Conservation (phyloP, 2,797 vertebrate species). For the Petrocephalus sullivani region DNA sequence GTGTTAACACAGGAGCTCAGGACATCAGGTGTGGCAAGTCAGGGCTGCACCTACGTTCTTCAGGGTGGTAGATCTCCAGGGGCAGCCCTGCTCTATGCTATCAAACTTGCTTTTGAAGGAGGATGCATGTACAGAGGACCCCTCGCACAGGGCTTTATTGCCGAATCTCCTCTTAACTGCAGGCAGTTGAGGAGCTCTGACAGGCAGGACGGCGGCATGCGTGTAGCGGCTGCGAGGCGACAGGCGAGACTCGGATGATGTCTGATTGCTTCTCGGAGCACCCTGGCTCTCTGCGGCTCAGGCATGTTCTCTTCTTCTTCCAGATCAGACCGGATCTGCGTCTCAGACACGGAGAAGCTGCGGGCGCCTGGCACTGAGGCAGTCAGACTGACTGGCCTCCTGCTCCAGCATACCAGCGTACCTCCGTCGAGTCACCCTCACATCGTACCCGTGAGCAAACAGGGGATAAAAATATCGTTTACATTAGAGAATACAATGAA, state of each 20-base stretch:
- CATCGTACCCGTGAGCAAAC: background rate
- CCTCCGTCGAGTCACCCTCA: background rate
- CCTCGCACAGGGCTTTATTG: background rate
- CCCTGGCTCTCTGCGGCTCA: background rate
- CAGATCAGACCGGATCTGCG: background rate
- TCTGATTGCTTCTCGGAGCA: background rate
- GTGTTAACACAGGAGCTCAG: too few relatives aligned
- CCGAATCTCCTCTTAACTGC: background rate
- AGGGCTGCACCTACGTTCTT: too few relatives aligned
- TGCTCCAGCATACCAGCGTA: background rate
- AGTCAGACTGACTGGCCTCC: background rate
- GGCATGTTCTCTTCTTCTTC: background rate
- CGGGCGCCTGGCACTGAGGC: background rate
- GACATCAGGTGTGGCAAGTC: too few relatives aligned
- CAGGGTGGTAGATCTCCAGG: too few relatives aligned
- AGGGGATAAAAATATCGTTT: background rate
- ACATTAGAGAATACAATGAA: background rate
- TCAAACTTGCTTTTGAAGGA: background rate
- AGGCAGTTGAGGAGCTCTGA: background rate
- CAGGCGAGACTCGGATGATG: background rate
- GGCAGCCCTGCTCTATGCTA: too few relatives aligned
- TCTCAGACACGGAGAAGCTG: background rate
- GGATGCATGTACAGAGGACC: background rate
- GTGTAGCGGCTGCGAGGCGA: background rate
- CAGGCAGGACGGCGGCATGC: background rate